Evolutionary conservation across 2,113 vertebrate genomes (phyloP), one percentile per base, ranked within the genome.

Genomic region (Aptenodytes forsteri): DNA sequence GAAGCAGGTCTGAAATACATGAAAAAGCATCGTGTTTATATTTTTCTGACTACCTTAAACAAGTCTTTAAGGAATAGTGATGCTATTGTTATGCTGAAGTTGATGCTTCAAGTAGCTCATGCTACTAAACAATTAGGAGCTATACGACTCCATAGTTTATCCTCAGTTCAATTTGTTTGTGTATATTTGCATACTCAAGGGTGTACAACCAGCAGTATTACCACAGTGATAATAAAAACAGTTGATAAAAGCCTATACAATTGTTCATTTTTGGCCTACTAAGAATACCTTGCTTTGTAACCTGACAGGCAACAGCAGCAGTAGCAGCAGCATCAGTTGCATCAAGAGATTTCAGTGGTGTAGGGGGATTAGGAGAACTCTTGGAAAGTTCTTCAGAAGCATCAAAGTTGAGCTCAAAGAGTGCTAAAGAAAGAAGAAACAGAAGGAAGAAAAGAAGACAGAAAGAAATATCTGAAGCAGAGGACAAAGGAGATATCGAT

Each of bases 321-420:
- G 98, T 99, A 93, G 97, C 98, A 52, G 98, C 98, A 2, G 98
- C 98, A 59, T 98, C 98, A 11, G 98, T 98, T 50, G 98, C 98
- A 73, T 98, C 98, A 44, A 99, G 98, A 96, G 98, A 98, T 92
- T 97, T 98, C 85, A 99, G 98, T 84, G 98, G 98, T 79, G 98
- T 97, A 56, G 98, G 97, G 13, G 98, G 98, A 36, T 83, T 98
- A 91, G 98, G 98, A 95, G 98, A 98, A 72, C 98, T 98, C 78
- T 94, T 98, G 90, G 99, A 99, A 94, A 99, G 99, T 95, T 99
- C 99, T 76, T 99, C 99, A 29, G 98, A 99, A 78, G 97, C 97
- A 72, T 99, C 99, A n/a, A 99, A 99, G 93, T 97, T 99, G 95
- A 99, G 99, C 96, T 99, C 99, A 78, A 99, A 99, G 97, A 99